Percentiles rank a stretch among this genome's conserved stretches.
These are phyloP conservation scores for Pseudococcus viburni DNA, from an alignment of 2,888 invertebrate species.

Conservation along the genomic window DNA sequence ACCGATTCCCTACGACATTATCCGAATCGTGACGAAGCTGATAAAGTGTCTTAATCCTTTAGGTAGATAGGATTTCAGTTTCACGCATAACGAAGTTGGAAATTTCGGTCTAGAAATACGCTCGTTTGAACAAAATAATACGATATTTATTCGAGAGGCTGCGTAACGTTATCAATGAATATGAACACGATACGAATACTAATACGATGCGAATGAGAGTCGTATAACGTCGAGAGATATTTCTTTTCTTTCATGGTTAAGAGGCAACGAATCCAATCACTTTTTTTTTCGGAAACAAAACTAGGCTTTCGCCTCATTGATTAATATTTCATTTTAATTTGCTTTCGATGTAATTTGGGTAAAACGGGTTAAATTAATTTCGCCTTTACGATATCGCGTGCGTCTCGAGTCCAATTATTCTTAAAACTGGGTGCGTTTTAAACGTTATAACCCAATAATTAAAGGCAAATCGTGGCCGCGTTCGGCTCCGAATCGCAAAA, in stretches of 20 bases:
- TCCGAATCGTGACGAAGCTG: background rate
- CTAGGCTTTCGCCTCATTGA: background rate
- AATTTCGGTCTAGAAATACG: background rate
- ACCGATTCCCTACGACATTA: background rate
- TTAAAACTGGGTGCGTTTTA: conserved; percentile 21
- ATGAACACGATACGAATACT: background rate
- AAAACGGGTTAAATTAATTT: background rate
- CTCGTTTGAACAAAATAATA: background rate
- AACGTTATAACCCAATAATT: background rate
- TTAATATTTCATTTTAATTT: conserved; percentile 27
- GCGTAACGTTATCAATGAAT: conserved; percentile 10
- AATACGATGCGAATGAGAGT: background rate
- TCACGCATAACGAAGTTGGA: background rate
- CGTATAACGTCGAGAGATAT: background rate
- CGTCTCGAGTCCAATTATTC: conserved; percentile 15
- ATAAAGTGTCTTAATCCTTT: background rate
- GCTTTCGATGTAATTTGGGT: background rate
- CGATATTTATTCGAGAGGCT: conserved; percentile 22
- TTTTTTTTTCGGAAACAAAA: background rate
- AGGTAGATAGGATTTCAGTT: background rate
- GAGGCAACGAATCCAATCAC: background rate
- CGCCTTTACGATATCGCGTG: background rate
- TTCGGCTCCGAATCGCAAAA: background rate
- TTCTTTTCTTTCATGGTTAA: background rate
- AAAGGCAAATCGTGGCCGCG: background rate